Conservation (phyloP, 1,140 invertebrate species). For the Aphidius ervi region DNA sequence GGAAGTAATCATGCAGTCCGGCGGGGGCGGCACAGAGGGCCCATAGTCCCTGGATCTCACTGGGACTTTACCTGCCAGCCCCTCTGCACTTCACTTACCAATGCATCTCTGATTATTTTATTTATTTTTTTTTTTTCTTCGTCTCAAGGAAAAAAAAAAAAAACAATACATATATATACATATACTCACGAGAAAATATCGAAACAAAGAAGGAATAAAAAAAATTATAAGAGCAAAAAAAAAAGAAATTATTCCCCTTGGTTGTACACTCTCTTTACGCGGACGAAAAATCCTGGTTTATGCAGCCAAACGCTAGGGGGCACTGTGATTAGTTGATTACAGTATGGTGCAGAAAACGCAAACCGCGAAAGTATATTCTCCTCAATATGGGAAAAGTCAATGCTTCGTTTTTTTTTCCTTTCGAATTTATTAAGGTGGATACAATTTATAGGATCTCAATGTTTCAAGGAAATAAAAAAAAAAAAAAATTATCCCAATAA, state of each 20-base stretch:
- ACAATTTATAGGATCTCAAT: not conserved
- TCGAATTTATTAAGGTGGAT: too few relatives aligned
- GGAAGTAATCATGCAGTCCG: slow-evolving; percentile 48
- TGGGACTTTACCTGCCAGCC: slow-evolving; percentile 38
- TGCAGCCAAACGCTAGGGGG: slow-evolving; percentile 38
- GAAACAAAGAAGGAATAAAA: slow-evolving; percentile 5
- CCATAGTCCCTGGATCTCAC: slow-evolving; percentile 1
- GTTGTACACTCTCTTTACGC: slow-evolving; percentile 22
- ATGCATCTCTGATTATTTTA: slow-evolving; percentile 3
- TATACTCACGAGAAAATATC: not conserved
- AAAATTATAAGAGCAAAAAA: not conserved
- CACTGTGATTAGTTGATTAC: slow-evolving; percentile 47
- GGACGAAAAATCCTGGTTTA: slow-evolving; percentile 14
- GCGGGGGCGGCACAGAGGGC: slow-evolving; percentile 44
- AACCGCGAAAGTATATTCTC: slow-evolving; percentile 11
- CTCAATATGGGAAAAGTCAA: not conserved
- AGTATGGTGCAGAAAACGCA: slow-evolving; percentile 10
- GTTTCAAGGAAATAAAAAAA: not conserved
- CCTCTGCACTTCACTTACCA: slow-evolving; percentile 16
- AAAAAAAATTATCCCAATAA: not conserved
- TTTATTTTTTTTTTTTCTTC: too few relatives aligned
- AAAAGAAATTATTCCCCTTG: slow-evolving; percentile 31
- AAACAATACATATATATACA: not conserved
- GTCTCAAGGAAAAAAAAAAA: slow-evolving; percentile 5
- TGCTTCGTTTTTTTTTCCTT: not conserved